Evolutionary conservation across 92 coral and sea anemone species (phyloP), one percentile per base, ranked within the genome.

Genomic region (Epizoanthus rinbou): DNA sequence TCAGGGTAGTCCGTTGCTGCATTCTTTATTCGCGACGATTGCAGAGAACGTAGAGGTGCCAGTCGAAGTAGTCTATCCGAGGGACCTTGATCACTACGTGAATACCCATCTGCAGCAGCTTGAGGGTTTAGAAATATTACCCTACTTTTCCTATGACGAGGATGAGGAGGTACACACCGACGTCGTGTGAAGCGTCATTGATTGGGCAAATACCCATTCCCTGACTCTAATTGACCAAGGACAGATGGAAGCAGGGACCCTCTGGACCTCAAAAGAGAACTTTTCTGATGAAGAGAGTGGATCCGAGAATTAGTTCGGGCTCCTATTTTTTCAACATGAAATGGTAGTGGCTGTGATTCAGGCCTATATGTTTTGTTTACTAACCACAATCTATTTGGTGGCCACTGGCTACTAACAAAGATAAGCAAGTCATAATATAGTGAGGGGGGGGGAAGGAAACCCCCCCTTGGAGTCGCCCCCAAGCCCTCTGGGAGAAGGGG

Each of bases 281-380:
- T 64, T 64, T 64, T 64, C 70, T 3, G 70, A 64, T 64, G 70
- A 64, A 64, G 70, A 64, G 70, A 64, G 70, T 64, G 70, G 69
- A 64, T 64, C 69, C 69, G 69, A 64, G 69, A 64, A 64, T 64
- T 64, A 64, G 69, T 64, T 64, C 69, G 35, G 69, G 69, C 69
- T 64, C 69, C 69, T 64, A 64, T 64, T 64, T 64, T 64, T 64
- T 64, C 69, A 64, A 64, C 71, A 60, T 60, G 97, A 92, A 70
- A 85, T 91, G 45, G 94, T 92, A 18, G 97, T 92, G 74, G 97
- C 97, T 59, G 85, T 92, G 57, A 92, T 92, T 85, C 97, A 92
- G 75, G 97, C 97, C 41, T 92, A 92, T 84, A 91, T 91, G 60
- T 91, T 91, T 86, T 91, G 92, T 86, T 78, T 91, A 60, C 78